Evolutionary conservation across 1,140 invertebrate species (phyloP).

Genomic region (Drosophila quadrilineata): DNA sequence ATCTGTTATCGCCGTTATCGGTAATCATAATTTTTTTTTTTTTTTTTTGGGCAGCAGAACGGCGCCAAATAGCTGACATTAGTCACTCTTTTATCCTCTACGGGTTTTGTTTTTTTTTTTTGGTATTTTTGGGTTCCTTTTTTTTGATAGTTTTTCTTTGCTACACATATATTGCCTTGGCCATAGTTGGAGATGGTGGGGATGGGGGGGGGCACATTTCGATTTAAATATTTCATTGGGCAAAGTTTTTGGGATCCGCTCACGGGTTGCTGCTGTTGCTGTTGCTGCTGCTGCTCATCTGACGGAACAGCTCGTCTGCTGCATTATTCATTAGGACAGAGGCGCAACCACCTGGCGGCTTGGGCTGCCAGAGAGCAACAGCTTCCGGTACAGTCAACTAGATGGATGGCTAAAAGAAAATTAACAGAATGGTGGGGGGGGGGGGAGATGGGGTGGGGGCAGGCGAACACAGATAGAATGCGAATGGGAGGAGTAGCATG

Average conservation of each 20-base stretch:
- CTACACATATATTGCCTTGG: background rate
- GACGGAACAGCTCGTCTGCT: conserved; percentile 44
- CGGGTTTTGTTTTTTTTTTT: background rate
- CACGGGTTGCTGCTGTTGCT: no score
- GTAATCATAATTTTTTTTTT: no score
- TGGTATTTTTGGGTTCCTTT: background rate
- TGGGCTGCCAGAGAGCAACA: conserved; percentile 5
- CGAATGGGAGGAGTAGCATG: no score
- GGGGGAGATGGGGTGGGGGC: background rate
- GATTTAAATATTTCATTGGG: conserved; percentile 76
- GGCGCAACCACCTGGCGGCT: conserved; percentile 46
- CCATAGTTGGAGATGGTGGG: no score
- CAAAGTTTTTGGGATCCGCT: conserved; percentile 42
- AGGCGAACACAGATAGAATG: background rate
- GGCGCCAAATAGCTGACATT: background rate
- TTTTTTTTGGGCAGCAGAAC: background rate
- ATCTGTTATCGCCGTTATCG: no score
- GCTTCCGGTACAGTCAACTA: conserved; percentile 38
- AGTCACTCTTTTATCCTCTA: background rate
- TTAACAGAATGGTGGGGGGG: background rate
- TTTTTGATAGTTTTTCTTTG: background rate
- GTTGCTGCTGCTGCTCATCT: conserved; percentile 25
- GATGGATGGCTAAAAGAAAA: conserved; percentile 21
- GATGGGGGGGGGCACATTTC: conserved; percentile 49
- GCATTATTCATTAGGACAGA: conserved; percentile 68